A percentile compares a stretch with the other conserved stretches of the same genome.
Conservation (phyloP, 2,888 invertebrate species). For the Amiota communis region DNA sequence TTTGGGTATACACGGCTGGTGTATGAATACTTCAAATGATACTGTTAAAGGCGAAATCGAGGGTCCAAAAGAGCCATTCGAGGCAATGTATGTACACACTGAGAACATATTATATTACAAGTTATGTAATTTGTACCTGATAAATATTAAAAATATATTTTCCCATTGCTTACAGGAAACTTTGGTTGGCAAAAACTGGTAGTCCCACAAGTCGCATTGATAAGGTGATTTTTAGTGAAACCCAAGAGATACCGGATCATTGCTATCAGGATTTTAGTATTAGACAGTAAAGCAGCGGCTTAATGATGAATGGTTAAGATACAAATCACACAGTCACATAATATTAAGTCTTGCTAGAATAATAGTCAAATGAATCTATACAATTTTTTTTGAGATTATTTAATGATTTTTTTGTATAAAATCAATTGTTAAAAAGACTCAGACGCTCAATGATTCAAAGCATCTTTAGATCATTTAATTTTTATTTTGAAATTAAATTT, state of each 20-base stretch:
- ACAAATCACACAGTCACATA: background rate
- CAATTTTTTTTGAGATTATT: too few species aligned
- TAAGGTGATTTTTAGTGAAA: conserved; percentile 81
- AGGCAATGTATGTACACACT: conserved; percentile 73
- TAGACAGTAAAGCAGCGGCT: conserved; percentile 44
- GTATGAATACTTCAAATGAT: conserved; percentile 77
- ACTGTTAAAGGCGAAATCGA: conserved; percentile 78
- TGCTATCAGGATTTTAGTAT: conserved; percentile 75
- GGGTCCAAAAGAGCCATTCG: conserved; percentile 74
- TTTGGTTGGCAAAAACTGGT: conserved; percentile 77
- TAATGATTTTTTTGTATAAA: too few species aligned
- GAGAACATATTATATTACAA: background rate
- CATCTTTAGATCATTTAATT: too few species aligned
- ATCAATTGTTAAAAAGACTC: too few species aligned
- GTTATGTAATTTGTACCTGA: background rate
- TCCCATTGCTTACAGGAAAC: conserved; percentile 54
- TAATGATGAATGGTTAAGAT: conserved; percentile 20
- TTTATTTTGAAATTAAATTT: too few species aligned
- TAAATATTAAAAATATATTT: background rate
- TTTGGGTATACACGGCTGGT: conserved; percentile 78
- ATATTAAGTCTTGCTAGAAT: too few species aligned
- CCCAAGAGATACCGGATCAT: conserved; percentile 75
- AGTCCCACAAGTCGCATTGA: conserved; percentile 85
- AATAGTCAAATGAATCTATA: too few species aligned
- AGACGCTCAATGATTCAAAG: too few species aligned